These are phyloP conservation scores for Anastrepha obliqua DNA, from an alignment of 1,140 invertebrate species.

Conservation along the genomic window DNA sequence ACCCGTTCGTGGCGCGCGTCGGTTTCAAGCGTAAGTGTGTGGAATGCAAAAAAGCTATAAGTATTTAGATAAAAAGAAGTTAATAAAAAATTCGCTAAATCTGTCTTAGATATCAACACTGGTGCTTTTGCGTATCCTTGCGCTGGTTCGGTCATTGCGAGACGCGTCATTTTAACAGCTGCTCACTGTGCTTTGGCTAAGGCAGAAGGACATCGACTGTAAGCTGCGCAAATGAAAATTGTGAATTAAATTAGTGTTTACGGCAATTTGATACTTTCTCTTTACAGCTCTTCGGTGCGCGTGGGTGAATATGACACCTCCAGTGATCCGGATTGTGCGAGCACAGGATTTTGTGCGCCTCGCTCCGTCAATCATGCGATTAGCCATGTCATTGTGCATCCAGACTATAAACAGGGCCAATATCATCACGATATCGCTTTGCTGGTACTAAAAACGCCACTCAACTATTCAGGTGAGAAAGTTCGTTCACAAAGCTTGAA, in stretches of 20 bases:
- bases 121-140: slow-evolving; percentile 81
- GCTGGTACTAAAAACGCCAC: slow-evolving; percentile 79
- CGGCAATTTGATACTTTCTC: neutral
- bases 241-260: neutral
- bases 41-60: neutral
- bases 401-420: slow-evolving; percentile 80
- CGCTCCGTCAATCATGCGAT: slow-evolving; percentile 80
- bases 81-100: neutral
- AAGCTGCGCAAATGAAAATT: slow-evolving; percentile 66
- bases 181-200: slow-evolving; percentile 83
- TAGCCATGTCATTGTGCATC: slow-evolving; percentile 81
- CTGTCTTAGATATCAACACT: slow-evolving; percentile 76
- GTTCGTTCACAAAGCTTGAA: neutral
- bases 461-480: slow-evolving; percentile 80
- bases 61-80: neutral
- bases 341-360: slow-evolving; percentile 80
- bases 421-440: slow-evolving; percentile 83
- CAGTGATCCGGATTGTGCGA: slow-evolving; percentile 80
- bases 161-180: slow-evolving; percentile 79
- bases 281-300: slow-evolving; percentile 76
- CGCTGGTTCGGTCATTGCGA: slow-evolving; percentile 81
- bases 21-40: slow-evolving; percentile 79
- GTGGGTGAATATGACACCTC: slow-evolving; percentile 80
- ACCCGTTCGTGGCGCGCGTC: slow-evolving; percentile 81
- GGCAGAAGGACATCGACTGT: slow-evolving; percentile 81